These are phyloP conservation scores for Pachycephus smyrnensis DNA, from an alignment of 2,888 invertebrate genomes.

Conservation along the genomic window DNA sequence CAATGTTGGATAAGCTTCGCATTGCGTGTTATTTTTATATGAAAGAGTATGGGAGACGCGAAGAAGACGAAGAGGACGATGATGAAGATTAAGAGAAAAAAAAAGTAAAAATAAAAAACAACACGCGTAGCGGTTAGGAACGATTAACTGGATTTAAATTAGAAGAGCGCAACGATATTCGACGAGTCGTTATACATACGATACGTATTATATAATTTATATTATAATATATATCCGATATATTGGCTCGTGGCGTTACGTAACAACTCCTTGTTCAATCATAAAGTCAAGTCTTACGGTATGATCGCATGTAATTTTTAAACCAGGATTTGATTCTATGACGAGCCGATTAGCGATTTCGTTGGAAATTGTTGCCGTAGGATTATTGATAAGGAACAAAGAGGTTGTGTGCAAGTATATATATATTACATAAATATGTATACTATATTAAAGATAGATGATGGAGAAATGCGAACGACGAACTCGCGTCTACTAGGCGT, in stretches of 20 bases:
- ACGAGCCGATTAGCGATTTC: neutral
- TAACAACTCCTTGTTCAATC: neutral
- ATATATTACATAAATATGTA: constrained; percentile 32
- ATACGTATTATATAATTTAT: neutral
- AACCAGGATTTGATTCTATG: neutral
- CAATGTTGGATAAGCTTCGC: constrained; percentile 63
- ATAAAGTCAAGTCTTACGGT: neutral
- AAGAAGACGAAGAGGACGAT: constrained; percentile 13
- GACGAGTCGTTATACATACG: neutral
- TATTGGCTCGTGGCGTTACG: neutral
- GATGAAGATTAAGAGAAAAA: constrained; percentile 26
- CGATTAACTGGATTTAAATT: neutral
- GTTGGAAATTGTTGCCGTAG: constrained; percentile 25
- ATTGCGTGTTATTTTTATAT: constrained; percentile 67
- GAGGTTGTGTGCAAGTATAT: constrained; percentile 55
- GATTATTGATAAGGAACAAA: constrained; percentile 48
- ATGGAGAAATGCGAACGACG: constrained; percentile 13
- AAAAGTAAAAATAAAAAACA: constrained; percentile 31
- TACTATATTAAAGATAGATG: constrained; percentile 18
- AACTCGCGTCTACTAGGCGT: neutral
- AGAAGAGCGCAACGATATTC: neutral
- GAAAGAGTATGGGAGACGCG: constrained; percentile 31
- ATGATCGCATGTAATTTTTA: neutral
- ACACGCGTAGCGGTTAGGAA: neutral
- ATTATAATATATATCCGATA: neutral